phyloP scores from a whole-genome alignment of 2,113 vertebrate genomes.

The Pseudorectes ferrugineus region DNA sequence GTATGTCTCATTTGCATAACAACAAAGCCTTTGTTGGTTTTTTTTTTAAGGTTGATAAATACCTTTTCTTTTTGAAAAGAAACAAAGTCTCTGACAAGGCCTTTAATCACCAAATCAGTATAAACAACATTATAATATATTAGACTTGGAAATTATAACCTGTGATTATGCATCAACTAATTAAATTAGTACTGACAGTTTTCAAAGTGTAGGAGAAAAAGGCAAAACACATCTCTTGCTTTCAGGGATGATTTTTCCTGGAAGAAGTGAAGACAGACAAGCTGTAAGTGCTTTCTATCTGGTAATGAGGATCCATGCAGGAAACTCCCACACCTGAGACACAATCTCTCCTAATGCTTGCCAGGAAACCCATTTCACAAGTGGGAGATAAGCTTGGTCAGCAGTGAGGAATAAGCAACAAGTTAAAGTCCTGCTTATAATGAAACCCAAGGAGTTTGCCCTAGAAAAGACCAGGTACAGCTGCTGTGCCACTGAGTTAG shows the following conservation, averaged over 20 bases:
- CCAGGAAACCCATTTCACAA: not conserved
- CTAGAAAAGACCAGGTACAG: not conserved
- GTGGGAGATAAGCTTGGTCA: not conserved
- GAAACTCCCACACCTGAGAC: not conserved
- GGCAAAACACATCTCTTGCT: not conserved
- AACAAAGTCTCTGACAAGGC: constrained; percentile 56
- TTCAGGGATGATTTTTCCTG: not conserved
- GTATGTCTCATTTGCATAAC: not conserved
- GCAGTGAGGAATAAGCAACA: not conserved
- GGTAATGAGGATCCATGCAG: not conserved
- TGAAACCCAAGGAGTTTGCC: not conserved
- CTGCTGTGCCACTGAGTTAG: not conserved
- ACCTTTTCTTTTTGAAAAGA: constrained; percentile 36
- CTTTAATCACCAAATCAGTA: constrained; percentile 68
- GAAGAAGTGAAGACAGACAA: not conserved
- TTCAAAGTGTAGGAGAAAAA: constrained; percentile 42
- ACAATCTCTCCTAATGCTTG: not conserved
- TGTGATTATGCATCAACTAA: constrained; percentile 58
- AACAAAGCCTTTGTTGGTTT: not conserved
- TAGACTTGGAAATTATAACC: constrained; percentile 70
- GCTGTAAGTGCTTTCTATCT: not conserved
- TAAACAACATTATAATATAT: constrained; percentile 68
- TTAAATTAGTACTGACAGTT: constrained; percentile 69
- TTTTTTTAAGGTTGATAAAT: constrained; percentile 17
- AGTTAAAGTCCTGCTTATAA: not conserved